Conservation (phyloP, 2,797 vertebrate species). For the Gobio occitaniae region DNA sequence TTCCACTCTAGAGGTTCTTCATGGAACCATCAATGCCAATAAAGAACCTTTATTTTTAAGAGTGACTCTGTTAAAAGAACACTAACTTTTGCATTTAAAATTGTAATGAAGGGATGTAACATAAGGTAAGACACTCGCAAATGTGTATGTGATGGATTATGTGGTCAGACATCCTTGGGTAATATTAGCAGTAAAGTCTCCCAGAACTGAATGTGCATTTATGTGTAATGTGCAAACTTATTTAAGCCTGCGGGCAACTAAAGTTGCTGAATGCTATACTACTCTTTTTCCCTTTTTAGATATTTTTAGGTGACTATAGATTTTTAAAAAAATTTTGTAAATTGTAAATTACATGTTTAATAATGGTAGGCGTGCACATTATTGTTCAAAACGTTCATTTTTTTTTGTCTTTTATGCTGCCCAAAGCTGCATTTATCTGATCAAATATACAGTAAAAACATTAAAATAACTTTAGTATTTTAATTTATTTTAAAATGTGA, state of each 20-base stretch:
- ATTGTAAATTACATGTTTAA: background rate
- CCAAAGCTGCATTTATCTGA: background rate
- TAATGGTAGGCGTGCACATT: background rate
- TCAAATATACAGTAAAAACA: background rate
- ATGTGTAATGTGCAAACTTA: background rate
- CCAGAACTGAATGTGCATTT: background rate
- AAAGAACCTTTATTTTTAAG: no score
- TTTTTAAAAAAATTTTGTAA: background rate
- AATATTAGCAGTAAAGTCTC: background rate
- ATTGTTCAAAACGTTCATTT: background rate
- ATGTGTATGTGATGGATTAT: background rate
- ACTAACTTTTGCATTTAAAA: conserved; percentile 55
- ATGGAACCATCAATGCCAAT: no score
- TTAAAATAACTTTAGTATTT: background rate
- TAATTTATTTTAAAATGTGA: background rate
- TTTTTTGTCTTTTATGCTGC: background rate
- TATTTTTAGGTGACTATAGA: background rate
- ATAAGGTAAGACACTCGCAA: conserved; percentile 51
- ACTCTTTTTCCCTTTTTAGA: background rate
- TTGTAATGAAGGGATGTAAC: conserved; percentile 42
- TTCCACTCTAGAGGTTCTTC: background rate
- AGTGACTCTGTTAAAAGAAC: conserved; percentile 47
- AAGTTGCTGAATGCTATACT: background rate
- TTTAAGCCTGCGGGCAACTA: background rate
- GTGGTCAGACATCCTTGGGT: conserved; percentile 4